Evolutionary conservation across 2,113 vertebrate species (phyloP).

Genomic region (Alligator mississippiensis): DNA sequence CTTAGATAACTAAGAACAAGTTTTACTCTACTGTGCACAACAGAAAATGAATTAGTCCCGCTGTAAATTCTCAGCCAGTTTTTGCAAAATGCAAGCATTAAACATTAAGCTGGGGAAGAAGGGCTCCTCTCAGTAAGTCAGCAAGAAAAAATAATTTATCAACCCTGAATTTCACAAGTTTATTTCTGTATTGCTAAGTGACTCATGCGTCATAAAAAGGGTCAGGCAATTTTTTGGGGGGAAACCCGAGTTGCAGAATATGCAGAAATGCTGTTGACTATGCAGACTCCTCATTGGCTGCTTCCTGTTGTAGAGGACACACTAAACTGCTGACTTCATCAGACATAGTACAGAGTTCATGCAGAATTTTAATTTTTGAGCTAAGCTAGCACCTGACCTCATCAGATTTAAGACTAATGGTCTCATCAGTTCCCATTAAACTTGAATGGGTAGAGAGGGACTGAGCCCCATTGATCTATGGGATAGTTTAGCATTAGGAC

Average conservation of each 20-base stretch:
- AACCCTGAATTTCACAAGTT: neutral
- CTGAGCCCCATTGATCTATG: neutral
- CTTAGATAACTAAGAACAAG: neutral
- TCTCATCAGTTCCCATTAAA: neutral
- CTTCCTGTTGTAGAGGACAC: neutral
- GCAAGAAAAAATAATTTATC: neutral
- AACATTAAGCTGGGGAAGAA: neutral
- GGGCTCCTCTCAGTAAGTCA: neutral
- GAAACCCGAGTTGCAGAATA: neutral
- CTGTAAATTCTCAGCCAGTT: neutral
- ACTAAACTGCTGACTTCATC: rapidly evolving
- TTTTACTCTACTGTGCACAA: neutral
- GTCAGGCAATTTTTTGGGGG: neutral
- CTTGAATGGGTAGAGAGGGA: neutral
- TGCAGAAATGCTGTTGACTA: rapidly evolving
- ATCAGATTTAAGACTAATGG: neutral
- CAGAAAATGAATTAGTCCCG: neutral
- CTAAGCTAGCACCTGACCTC: neutral
- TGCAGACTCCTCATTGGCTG: neutral
- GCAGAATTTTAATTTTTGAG: rapidly evolving
- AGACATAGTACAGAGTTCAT: neutral
- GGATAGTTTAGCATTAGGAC: no score
- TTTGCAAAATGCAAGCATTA: neutral
- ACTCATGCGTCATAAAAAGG: neutral
- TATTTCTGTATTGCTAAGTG: neutral